A percentile compares a stretch with the other conserved stretches of the same genome.
These are phyloP conservation scores for Nasua narica DNA, from an alignment of 2,797 vertebrate genomes.

Conservation along the genomic window DNA sequence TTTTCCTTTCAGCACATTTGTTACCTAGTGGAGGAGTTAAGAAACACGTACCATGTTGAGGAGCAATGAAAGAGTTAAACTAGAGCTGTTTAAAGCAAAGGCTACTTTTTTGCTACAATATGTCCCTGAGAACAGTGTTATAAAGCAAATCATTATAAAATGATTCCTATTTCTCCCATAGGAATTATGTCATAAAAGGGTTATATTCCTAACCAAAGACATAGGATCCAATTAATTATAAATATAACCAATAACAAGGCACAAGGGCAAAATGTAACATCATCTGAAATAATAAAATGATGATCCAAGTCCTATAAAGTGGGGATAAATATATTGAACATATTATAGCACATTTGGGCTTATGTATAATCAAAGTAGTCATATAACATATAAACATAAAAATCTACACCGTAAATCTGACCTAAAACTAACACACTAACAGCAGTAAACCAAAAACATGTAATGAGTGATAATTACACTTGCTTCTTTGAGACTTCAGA, in stretches of 20 bases:
- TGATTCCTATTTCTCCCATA: slow-evolving; percentile 48
- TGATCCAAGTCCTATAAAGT: slow-evolving; percentile 60
- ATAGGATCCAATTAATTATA: slow-evolving; percentile 70
- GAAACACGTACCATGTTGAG: background rate
- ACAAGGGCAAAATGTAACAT: slow-evolving; percentile 58
- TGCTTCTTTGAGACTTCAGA: slow-evolving; percentile 42
- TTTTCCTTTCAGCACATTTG: background rate
- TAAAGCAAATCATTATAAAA: slow-evolving; percentile 62
- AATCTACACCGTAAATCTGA: slow-evolving; percentile 49
- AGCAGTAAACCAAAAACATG: slow-evolving; percentile 30
- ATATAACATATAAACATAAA: slow-evolving; percentile 62
- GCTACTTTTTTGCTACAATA: slow-evolving; percentile 2
- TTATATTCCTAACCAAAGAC: slow-evolving; percentile 42
- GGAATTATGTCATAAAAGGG: slow-evolving; percentile 62
- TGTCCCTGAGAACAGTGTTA: slow-evolving; percentile 39
- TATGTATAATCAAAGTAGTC: slow-evolving; percentile 57
- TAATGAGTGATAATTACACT: slow-evolving; percentile 27
- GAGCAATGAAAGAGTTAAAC: slow-evolving; percentile 31
- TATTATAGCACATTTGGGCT: slow-evolving; percentile 58
- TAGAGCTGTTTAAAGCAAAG: slow-evolving; percentile 25
- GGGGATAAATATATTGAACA: slow-evolving; percentile 59
- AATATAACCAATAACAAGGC: slow-evolving; percentile 68
- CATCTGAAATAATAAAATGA: slow-evolving; percentile 68
- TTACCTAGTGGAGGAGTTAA: background rate
- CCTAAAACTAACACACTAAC: slow-evolving; percentile 29